Percentiles rank a stretch among this genome's conserved stretches.
Evolutionary conservation across 2,113 vertebrate genomes (phyloP).

Genomic region (Syngnathus floridae): DNA sequence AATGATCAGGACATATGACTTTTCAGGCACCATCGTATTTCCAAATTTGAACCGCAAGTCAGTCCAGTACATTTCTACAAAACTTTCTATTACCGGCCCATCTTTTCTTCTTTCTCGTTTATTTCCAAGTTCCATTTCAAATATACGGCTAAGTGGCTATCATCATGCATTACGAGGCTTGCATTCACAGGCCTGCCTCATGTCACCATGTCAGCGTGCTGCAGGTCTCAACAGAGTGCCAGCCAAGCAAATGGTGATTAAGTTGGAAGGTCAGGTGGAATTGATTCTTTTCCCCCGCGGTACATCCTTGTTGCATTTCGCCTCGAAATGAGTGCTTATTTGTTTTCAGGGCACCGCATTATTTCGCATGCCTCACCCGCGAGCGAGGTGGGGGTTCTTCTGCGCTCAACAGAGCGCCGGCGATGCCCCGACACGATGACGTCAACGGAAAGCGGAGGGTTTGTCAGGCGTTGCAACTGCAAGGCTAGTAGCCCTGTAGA

Average conservation of each 20-base stretch:
- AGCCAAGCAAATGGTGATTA: constrained; percentile 60
- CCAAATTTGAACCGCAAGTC: not conserved
- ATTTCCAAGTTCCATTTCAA: not conserved
- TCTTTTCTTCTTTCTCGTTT: not conserved
- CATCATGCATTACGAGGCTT: constrained; percentile 25
- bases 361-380: constrained; percentile 26
- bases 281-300: constrained; percentile 63
- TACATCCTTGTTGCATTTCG: constrained; percentile 46
- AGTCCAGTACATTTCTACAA: not conserved
- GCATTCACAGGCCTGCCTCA: constrained; percentile 16
- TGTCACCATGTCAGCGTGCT: constrained; percentile 33
- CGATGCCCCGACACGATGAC: constrained; percentile 1
- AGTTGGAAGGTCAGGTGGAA: constrained; percentile 74
- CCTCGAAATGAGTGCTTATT: constrained; percentile 49
- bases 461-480: constrained; percentile 19
- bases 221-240: constrained; percentile 49
- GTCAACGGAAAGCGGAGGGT: constrained; percentile 23
- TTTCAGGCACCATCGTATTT: not conserved
- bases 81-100: not conserved
- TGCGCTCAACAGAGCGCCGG: constrained; percentile 17
- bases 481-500: constrained; percentile 29
- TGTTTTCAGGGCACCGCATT: constrained; percentile 53
- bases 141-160: constrained; percentile 1
- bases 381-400: constrained; percentile 3
- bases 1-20: not conserved